Conservation (phyloP, 64 coral and sea anemone genomes). For the Stichodactyla mertensii region DNA sequence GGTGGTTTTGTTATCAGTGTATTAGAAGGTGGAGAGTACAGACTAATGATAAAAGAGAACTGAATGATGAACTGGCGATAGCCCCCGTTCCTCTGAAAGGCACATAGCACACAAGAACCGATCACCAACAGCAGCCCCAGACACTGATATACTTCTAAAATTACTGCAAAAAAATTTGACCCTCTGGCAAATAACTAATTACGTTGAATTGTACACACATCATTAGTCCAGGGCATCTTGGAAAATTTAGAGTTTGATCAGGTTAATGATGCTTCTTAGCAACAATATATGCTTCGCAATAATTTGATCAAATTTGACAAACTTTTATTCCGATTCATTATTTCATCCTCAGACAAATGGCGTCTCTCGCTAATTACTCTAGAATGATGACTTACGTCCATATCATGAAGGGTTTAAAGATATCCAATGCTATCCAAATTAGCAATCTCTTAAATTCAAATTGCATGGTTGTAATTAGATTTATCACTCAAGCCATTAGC, state of each 20-base stretch:
- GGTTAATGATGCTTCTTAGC: neutral
- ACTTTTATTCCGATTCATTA: conserved; percentile 52
- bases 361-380: conserved; percentile 77
- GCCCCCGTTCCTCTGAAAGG: neutral
- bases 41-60: conserved; percentile 8
- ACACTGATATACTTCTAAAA: conserved; percentile 7
- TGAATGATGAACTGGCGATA: conserved; percentile 7
- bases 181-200: conserved; percentile 23
- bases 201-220: neutral
- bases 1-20: conserved; percentile 10
- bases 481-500: conserved; percentile 70
- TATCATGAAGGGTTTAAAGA: conserved; percentile 70
- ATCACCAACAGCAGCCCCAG: too few species aligned
- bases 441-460: conserved; percentile 82
- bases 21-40: conserved; percentile 11
- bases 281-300: neutral
- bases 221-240: neutral
- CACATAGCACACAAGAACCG: neutral
- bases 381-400: conserved; percentile 77
- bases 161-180: neutral
- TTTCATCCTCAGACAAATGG: conserved; percentile 54
- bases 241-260: conserved; percentile 1
- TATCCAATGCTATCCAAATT: conserved; percentile 88
- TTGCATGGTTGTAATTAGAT: conserved; percentile 66
- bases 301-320: conserved; percentile 38